These are phyloP conservation scores for Scortum barcoo DNA, from an alignment of 2,113 vertebrate species.

Conservation along the genomic window DNA sequence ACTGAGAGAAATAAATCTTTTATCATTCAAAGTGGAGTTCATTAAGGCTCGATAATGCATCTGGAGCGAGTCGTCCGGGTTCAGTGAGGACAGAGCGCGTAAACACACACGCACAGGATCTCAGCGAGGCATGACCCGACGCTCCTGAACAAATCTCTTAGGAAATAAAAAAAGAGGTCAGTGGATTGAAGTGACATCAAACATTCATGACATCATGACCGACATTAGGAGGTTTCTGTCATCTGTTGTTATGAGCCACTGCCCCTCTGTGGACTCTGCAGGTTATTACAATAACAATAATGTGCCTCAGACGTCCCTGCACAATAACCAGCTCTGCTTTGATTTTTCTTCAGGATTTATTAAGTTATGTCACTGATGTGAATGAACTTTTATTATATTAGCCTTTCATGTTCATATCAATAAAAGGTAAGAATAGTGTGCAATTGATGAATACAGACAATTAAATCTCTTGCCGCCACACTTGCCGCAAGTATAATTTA, in stretches of 20 bases:
- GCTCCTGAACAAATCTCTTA: constrained; percentile 64
- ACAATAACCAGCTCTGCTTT: constrained; percentile 44
- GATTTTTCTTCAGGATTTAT: constrained; percentile 22
- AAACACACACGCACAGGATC: constrained; percentile 20
- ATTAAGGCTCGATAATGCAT: neutral
- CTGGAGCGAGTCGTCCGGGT: constrained; percentile 18
- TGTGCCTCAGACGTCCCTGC: constrained; percentile 14
- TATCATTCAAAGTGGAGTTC: neutral
- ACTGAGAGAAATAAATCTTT: neutral
- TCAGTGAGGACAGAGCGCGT: constrained; percentile 20
- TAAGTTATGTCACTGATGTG: neutral
- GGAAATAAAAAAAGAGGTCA: constrained; percentile 81
- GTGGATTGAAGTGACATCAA: constrained; percentile 77
- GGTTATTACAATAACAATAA: constrained; percentile 72
- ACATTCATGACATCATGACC: constrained; percentile 76
- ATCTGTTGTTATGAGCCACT: constrained; percentile 59
- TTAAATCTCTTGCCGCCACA: neutral
- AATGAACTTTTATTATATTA: neutral
- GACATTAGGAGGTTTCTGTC: constrained; percentile 28
- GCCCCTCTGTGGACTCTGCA: constrained; percentile 77
- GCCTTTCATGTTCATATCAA: constrained; percentile 6
- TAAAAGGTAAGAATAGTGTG: neutral
- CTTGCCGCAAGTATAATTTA: neutral
- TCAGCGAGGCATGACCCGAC: constrained; percentile 40
- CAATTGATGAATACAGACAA: neutral